Conservation (phyloP, 2,797 vertebrate species). For the Huso huso region DNA sequence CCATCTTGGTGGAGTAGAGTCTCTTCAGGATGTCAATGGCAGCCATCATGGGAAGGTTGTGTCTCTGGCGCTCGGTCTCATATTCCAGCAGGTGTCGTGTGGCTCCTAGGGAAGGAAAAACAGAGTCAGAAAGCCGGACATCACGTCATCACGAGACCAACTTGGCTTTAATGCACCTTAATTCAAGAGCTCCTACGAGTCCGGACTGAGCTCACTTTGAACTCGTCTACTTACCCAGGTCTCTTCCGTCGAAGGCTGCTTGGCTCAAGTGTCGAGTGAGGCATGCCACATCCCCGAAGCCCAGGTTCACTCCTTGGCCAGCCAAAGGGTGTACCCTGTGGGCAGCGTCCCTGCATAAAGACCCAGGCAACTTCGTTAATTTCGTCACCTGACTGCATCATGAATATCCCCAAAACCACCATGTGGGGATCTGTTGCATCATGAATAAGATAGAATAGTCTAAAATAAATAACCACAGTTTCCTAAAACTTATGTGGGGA, state of each 20-base stretch:
- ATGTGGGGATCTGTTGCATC: neutral
- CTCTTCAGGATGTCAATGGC: conserved; percentile 82
- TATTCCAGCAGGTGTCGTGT: conserved; percentile 81
- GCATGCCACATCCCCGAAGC: conserved; percentile 85
- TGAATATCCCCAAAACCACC: neutral
- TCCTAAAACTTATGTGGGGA: too few species aligned
- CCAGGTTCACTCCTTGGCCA: conserved; percentile 94
- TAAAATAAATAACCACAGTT: too few species aligned
- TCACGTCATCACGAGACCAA: neutral
- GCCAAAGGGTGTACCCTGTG: conserved; percentile 94
- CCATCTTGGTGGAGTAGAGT: conserved; percentile 77
- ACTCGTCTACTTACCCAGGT: conserved; percentile 74
- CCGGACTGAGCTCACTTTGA: conserved; percentile 17
- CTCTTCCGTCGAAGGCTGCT: conserved; percentile 85
- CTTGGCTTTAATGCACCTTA: conserved; percentile 22
- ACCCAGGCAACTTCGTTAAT: neutral
- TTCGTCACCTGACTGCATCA: neutral
- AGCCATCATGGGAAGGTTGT: conserved; percentile 86
- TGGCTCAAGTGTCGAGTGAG: conserved; percentile 77
- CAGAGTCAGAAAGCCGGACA: neutral
- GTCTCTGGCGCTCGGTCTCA: conserved; percentile 83
- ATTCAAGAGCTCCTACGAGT: conserved; percentile 28
- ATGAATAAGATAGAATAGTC: too few species aligned
- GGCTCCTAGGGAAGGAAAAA: conserved; percentile 60
- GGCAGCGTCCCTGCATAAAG: conserved; percentile 78